Percentiles rank a stretch among this genome's conserved stretches.
phyloP scores from a whole-genome alignment of 92 coral and sea anemone species.

The Porites cylindrica region DNA sequence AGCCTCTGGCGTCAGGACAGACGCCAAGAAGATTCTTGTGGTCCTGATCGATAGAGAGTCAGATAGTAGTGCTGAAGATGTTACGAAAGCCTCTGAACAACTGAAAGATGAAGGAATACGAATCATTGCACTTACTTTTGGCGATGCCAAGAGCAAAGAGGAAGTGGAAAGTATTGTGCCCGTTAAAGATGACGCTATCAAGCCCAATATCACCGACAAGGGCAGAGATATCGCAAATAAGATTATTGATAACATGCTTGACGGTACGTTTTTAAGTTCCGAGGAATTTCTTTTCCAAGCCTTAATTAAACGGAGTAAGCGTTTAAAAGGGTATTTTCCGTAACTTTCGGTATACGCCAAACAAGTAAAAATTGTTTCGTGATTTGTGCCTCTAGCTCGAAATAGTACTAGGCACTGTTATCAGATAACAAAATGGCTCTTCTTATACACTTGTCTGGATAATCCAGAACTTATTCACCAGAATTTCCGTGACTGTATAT shows the following conservation, averaged over 20 bases:
- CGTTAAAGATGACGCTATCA: slow-evolving; percentile 50
- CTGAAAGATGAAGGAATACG: slow-evolving; percentile 78
- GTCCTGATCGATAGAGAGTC: slow-evolving; percentile 79
- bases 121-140: slow-evolving; percentile 82
- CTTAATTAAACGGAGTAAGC: too few species aligned
- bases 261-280: slow-evolving; percentile 32
- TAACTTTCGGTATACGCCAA: too few species aligned
- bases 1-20: slow-evolving; percentile 67
- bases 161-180: slow-evolving; percentile 64
- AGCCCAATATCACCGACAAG: slow-evolving; percentile 49
- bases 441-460: too few species aligned
- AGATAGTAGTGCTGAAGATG: slow-evolving; percentile 57
- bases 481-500: too few species aligned
- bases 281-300: not conserved
- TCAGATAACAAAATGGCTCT: too few species aligned
- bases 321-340: too few species aligned
- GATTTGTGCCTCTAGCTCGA: too few species aligned
- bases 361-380: too few species aligned
- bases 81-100: slow-evolving; percentile 48
- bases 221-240: slow-evolving; percentile 63
- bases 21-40: slow-evolving; percentile 84
- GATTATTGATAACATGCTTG: slow-evolving; percentile 49
- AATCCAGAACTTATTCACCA: too few species aligned
- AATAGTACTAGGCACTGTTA: too few species aligned
- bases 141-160: slow-evolving; percentile 66